Conservation (phyloP, 2,888 invertebrate genomes). For the Spisula solida region DNA sequence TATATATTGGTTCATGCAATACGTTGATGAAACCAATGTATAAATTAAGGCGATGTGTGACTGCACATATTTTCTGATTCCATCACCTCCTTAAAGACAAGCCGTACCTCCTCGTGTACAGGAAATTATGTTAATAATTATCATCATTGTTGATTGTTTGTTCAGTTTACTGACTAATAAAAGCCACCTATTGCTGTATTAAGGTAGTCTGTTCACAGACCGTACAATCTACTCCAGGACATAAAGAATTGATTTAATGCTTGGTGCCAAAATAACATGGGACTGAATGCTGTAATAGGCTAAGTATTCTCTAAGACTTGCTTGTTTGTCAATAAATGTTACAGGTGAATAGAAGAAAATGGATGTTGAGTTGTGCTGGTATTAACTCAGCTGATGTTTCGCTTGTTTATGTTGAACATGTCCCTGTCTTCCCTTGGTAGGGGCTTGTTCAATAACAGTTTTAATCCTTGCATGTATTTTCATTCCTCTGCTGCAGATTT, state of each 20-base stretch:
- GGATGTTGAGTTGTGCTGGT: not conserved
- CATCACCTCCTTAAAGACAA: not conserved
- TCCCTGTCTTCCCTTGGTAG: too few species aligned
- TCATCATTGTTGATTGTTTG: not conserved
- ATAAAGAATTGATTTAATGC: slow-evolving; percentile 9
- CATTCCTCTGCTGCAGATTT: too few species aligned
- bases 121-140: not conserved
- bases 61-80: slow-evolving; percentile 9
- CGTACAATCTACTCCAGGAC: not conserved
- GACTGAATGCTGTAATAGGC: not conserved
- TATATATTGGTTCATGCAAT: not conserved
- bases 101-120: not conserved
- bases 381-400: too few species aligned
- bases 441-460: too few species aligned
- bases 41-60: not conserved
- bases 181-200: not conserved
- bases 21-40: not conserved
- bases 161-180: not conserved
- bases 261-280: not conserved
- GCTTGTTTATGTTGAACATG: too few species aligned
- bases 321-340: slow-evolving; percentile 1
- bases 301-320: not conserved
- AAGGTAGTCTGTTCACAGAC: not conserved
- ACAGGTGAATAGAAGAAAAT: not conserved
- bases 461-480: too few species aligned